Evolutionary conservation across 1,140 invertebrate genomes (phyloP), one percentile per base, ranked within the genome.

Genomic region (Cyphomyrmex costatus): DNA sequence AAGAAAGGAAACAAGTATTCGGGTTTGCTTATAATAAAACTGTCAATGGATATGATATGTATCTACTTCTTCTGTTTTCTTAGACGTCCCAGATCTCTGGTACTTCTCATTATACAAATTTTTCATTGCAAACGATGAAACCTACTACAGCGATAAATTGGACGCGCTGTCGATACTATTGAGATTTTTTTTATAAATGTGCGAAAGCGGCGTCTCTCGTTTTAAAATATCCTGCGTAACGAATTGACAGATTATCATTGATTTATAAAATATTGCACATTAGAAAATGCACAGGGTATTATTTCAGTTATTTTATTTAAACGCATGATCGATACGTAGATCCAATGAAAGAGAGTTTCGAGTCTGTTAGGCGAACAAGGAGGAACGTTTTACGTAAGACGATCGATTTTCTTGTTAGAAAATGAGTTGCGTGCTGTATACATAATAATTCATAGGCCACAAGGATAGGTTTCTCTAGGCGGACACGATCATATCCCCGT

Each of bases 331-430:
- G 49, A 49, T 53, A 79, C 24, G 19, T 27, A 56, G 53, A 86
- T 49, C 42, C 42, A 86, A 80, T 12, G 86, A 51, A 87, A 36
- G 58, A 49, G 60, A 61, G 21, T 74, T 49, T 68, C 61, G 68
- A 30, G 53, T 70, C n/a, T 85, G 86, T 91, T 91, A 91, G 89
- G 89, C 89, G 78, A 88, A 66, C 66, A 65, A 61, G 70, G 36
- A 90, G 89, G 86, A 91, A 91, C 89, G 73, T 85, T 77, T 85
- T 46, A 61, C 12, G 30, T 61, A 85, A 77, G 65, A 80, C 56
- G 16, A 77, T 84, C 61, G 65, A 68, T 87, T 87, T 56, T 70
- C 61, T 46, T 53, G 6, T 3, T 46, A 46, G 53, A 30, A 36
- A 88, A 60, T 24, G 21, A 63, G 77, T 63, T 60, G 71, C 33